Conservation (phyloP, 2,797 vertebrate species). For the Oophaga sylvatica region DNA sequence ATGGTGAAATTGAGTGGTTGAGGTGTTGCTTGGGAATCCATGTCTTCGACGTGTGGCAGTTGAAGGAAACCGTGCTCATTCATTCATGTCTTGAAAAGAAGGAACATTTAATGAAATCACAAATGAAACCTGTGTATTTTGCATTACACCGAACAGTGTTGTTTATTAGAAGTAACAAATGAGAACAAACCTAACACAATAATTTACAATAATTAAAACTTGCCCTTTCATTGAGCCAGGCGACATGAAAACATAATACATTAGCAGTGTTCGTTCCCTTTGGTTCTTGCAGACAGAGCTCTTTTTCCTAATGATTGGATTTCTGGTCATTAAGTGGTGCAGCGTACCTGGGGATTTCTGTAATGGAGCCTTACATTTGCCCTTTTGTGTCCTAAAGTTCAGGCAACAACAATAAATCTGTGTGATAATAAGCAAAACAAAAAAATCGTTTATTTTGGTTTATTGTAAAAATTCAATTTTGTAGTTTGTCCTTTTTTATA, state of each 20-base stretch:
- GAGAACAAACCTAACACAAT: constrained; percentile 18
- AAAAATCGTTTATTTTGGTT: not conserved
- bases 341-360: not conserved
- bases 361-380: not conserved
- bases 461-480: constrained; percentile 22
- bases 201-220: constrained; percentile 51
- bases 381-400: constrained; percentile 40
- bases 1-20: constrained; percentile 38
- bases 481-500: not conserved
- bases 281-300: constrained; percentile 35
- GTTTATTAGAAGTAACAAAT: constrained; percentile 38
- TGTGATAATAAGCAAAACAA: constrained; percentile 18
- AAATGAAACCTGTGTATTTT: constrained; percentile 23
- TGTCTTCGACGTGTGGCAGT: constrained; percentile 5
- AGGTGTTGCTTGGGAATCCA: constrained; percentile 55
- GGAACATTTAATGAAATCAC: constrained; percentile 38
- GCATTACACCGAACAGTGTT: constrained; percentile 8
- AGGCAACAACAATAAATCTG: constrained; percentile 32
- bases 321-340: constrained; percentile 44
- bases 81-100: constrained; percentile 17
- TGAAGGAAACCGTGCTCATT: constrained; percentile 31
- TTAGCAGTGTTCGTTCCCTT: constrained; percentile 34
- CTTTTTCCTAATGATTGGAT: constrained; percentile 40
- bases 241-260: constrained; percentile 38
- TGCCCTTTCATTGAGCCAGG: constrained; percentile 31